Conservation (phyloP, 2,113 vertebrate species). For the Ursus arctos region DNA sequence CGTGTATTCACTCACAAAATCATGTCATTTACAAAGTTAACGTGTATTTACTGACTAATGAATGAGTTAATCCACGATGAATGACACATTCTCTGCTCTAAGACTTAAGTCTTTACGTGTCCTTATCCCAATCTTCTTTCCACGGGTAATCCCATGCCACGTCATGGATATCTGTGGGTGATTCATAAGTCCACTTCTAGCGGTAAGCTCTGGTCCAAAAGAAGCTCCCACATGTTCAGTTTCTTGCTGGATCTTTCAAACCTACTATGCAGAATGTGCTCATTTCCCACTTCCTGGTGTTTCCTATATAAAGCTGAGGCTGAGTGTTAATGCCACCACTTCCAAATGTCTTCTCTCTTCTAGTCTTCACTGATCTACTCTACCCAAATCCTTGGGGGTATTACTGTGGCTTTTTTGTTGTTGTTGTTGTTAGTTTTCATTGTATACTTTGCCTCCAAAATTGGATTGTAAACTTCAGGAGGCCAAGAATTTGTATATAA, state of each 20-base stretch:
- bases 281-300: not conserved
- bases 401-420: not conserved
- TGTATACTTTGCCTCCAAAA: not conserved
- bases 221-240: not conserved
- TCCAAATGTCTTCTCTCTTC: not conserved
- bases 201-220: not conserved
- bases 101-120: not conserved
- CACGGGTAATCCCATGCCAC: not conserved
- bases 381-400: not conserved
- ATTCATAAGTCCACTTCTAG: not conserved
- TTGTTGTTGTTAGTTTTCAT: not conserved
- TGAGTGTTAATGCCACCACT: not conserved
- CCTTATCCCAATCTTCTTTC: slow-evolving; percentile 1
- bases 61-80: not conserved
- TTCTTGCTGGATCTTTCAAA: not conserved
- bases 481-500: not conserved
- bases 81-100: not conserved
- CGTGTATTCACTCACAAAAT: not conserved
- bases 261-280: not conserved
- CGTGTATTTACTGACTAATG: not conserved
- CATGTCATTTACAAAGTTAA: not conserved
- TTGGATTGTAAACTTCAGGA: slow-evolving; percentile 20
- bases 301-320: not conserved
- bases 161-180: not conserved
- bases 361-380: not conserved